Base-by-base conservation (phyloP, 2,888 invertebrate genomes). In the Acanthosepion pharaonis region DNA sequence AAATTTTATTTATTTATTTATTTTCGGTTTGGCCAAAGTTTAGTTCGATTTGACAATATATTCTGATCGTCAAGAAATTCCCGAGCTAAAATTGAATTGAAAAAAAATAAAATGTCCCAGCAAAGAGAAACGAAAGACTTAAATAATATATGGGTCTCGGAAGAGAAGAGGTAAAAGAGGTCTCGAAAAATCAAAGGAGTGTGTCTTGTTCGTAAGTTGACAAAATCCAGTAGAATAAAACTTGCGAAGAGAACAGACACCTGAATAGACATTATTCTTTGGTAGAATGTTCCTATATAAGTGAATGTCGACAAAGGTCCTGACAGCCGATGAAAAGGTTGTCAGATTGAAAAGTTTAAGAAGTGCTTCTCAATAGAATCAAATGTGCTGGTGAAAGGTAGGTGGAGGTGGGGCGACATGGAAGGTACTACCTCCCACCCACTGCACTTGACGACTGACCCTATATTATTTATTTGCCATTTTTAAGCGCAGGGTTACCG, bases 391-490 rank as follows among this genome's bases (percentile, higher is more conserved):
- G 15, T 78, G n/a, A 59, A 59, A 59, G 20, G 0, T n/a, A 78
- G 6, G 9, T 23, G 78, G 28, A 25, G 78, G 23, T n/a, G n/a
- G 9, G 78, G 0, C 0, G n/a, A n/a, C 78, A n/a, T 15, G 78
- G 78, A 78, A 78, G n/a, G n/a, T 4, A n/a, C 18, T 33, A 78
- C n/a, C 78, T n/a, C 11, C n/a, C 78, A 78, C 78, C 78, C 78
- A 59, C 78, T 78, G 78, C 78, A 78, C 78, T 78, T 33, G n/a
- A n/a, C 78, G 78, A 78, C 78, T 78, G 78, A 78, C 78, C 78
- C 78, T 18, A n/a, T 78, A 78, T 78, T 78, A 78, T 78, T 78
- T 78, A 78, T 78, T 78, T 78, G 78, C 78, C 78, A 78, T 78
- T 78, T 78, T 78, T 78, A 78, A n/a, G 18, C 78, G n/a, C 23